Base-by-base conservation (phyloP, 1,140 invertebrate genomes). In the Nymphalis io region DNA sequence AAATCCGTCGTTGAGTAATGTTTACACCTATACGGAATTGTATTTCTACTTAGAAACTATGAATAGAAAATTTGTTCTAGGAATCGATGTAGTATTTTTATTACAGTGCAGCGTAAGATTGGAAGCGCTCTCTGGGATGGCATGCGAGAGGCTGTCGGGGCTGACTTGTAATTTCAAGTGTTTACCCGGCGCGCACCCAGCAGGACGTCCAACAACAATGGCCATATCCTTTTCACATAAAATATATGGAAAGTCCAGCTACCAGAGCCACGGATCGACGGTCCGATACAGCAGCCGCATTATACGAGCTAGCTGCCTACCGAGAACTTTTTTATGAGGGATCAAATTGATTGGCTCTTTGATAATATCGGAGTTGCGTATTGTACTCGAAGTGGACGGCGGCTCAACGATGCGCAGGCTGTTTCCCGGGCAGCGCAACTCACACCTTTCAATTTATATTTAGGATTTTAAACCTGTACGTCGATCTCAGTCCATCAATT, bases 141-240 rank as follows among this genome's bases (percentile, higher is more conserved):
- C 65, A 79, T 63, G 65, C 73, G 74, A 74, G 72, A 53, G 74
- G 68, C 75, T 80, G 81, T 85, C 81, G 76, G 72, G 78, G 72
- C 82, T 83, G 81, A 81, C 79, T 89, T 90, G 87, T 91, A 90
- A 91, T 91, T 89, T 89, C 87, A 85, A 89, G 87, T 88, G 87
- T 90, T 91, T 90, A 90, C 88, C 81, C 83, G 73, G 76, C 66
- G 79, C 65, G 72, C 76, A 65, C 87, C 27, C 89, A 85, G 88
- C 87, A 78, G 85, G 89, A 73, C 68, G 87, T 73, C 85, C 72
- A 62, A 72, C 82, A 88, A 91, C 88, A 90, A 90, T 91, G 72
- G 83, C 80, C 83, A 83, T 89, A 91, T 91, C 88, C 89, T 90
- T 91, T 89, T 91, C 89, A 85, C 86, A 91, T 91, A 90, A 91